Base-by-base conservation (phyloP, 2,113 vertebrate species). In the Odontophorus gujanensis region DNA sequence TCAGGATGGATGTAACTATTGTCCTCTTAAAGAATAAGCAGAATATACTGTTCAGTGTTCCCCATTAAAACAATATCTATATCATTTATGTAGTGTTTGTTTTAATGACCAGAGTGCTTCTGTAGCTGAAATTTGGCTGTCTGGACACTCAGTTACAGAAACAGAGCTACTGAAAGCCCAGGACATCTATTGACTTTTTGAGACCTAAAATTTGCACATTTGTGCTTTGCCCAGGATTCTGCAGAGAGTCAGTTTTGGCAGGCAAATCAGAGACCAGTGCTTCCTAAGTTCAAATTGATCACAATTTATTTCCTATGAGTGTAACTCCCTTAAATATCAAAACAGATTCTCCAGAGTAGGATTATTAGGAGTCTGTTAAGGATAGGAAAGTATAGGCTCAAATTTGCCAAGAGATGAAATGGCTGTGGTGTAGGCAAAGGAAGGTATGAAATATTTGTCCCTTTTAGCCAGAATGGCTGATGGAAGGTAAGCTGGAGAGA, bases 281-380 rank as follows among this genome's bases (percentile, higher is more conserved):
- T 58, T 96, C 61, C 53, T 88, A 89, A 72, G 21, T 32, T 61
- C 73, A 42, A 50, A 32, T 75, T 14, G 3, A 78, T 91, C 86
- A 81, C 19, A 88, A 30, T 20, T 77, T 91, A 88, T 88, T 91
- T 61, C 36, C 20, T 74, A 51, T 68, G 85, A 83, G 86, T 34
- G 26, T 62, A 89, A 93, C 86, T 94, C 69, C 36, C 90, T 83
- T 45, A 81, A 92, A 91, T 84, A 78, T 81, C 79, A 92, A 84
- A 91, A 28, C 36, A 81, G 50, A 61, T 82, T 57, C 61, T 91
- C 25, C 51, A 61, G 42, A 89, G 81, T 13, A 89, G 51, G 80
- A 83, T 90, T 81, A 53, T 63, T 71, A 65, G 30, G 47, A 17
- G 51, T 89, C 72, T 92, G 85, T n/a, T 75, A 78, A 85, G 72